Evolutionary conservation across 2,113 vertebrate genomes (phyloP).

Genomic region (Calyptomena viridis): DNA sequence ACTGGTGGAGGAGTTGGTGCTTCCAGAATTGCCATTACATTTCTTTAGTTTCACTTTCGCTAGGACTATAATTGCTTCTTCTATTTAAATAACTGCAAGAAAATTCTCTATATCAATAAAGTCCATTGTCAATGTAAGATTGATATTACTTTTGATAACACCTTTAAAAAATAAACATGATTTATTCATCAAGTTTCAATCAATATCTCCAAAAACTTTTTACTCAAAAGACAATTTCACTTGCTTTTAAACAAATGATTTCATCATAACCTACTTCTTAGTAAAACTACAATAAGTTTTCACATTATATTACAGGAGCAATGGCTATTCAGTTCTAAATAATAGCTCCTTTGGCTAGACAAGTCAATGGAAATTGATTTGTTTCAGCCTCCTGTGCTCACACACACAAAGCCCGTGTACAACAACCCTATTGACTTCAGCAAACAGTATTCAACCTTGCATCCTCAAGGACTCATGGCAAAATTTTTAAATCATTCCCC

Average conservation of each 20-base stretch:
- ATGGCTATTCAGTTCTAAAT: conserved; percentile 75
- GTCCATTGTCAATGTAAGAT: conserved; percentile 23
- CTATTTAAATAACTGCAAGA: conserved; percentile 38
- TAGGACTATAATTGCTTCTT: conserved; percentile 32
- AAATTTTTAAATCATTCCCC: conserved; percentile 67
- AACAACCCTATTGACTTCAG: conserved; percentile 75
- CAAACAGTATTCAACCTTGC: conserved; percentile 68
- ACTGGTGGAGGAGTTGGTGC: conserved; percentile 14
- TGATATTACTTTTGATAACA: conserved; percentile 42
- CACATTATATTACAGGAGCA: conserved; percentile 74
- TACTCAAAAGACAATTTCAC: conserved; percentile 60
- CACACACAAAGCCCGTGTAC: conserved; percentile 71
- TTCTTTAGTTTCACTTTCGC: background rate
- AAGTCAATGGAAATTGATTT: conserved; percentile 84
- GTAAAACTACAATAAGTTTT: conserved; percentile 78
- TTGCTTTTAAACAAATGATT: conserved; percentile 79
- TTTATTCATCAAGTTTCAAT: conserved; percentile 57
- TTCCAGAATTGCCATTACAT: background rate
- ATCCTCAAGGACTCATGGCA: conserved; percentile 75
- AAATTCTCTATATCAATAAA: conserved; percentile 22
- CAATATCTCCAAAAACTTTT: conserved; percentile 65
- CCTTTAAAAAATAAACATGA: conserved; percentile 45
- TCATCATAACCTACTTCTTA: conserved; percentile 74
- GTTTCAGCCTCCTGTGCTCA: conserved; percentile 70
- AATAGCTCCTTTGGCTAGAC: conserved; percentile 74